Conservation (phyloP, 2,113 vertebrate species). For the Patagioenas fasciata region DNA sequence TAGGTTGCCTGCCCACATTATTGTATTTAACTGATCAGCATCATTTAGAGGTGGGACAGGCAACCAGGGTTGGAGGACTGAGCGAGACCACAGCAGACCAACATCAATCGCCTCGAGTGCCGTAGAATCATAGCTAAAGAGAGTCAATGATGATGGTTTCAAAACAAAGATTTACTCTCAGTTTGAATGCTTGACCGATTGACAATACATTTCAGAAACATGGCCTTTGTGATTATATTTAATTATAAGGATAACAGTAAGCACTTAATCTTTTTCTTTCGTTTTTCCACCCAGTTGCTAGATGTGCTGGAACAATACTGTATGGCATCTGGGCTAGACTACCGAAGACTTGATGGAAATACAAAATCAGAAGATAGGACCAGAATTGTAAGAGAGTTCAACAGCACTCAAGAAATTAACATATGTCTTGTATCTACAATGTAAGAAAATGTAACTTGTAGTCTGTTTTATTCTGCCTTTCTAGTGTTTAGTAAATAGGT, state of each 20-base stretch:
- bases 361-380: slow-evolving; percentile 92
- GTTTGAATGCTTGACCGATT: neutral
- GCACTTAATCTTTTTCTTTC: neutral
- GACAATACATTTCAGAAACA: neutral
- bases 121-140: neutral
- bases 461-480: neutral
- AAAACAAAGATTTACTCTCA: neutral
- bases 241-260: neutral
- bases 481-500: neutral
- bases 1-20: neutral
- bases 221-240: neutral
- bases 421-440: slow-evolving; percentile 96
- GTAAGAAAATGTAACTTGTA: slow-evolving; percentile 77
- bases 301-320: slow-evolving; percentile 92
- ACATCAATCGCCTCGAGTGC: neutral
- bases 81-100: neutral
- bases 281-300: slow-evolving; percentile 77
- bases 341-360: slow-evolving; percentile 89
- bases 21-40: neutral
- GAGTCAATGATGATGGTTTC: neutral
- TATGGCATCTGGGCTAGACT: slow-evolving; percentile 93
- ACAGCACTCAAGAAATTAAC: slow-evolving; percentile 84
- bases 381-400: slow-evolving; percentile 93
- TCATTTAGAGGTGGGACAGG: neutral
- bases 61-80: neutral